Evolutionary conservation across 2,113 vertebrate species (phyloP), one percentile per base, ranked within the genome.

Genomic region (Lipophrys pholis): DNA sequence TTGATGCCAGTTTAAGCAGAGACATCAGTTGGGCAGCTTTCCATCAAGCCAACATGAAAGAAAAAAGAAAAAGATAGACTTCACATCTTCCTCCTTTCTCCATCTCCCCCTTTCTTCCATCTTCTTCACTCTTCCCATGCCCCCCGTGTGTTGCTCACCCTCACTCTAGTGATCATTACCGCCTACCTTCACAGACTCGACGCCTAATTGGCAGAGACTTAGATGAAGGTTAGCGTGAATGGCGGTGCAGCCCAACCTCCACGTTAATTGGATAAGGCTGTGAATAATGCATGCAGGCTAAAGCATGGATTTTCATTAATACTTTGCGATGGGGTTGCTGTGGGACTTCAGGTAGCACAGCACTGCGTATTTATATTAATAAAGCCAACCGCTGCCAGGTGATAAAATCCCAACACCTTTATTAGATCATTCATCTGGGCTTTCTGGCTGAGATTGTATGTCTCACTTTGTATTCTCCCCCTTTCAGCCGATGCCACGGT

Each of bases 261-360:
- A 62, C 62, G 71, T 90, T 92, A 91, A 93, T 94, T 94, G 88
- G 87, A 91, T 78, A 73, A 46, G 30, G 80, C 42, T 78, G 85
- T 93, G 91, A 94, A 94, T 93, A 93, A 93, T 93, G 79, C 68
- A 93, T 90, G 85, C 6, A 1, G 80, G 69, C 78, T 89, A 88
- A 91, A 89, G 87, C 87, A 85, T 43, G 82, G 69, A 77, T 90
- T 92, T 89, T 90, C 89, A 88, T 87, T 83, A 87, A 90, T 88
- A 75, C 60, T 75, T 67, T 73, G 64, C 83, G 48, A 78, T 65
- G 36, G 59, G 76, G 70, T 58, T 71, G 74, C 73, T 59, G 53
- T 64, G 39, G 30, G 69, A 85, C 79, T 85, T 73, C 64, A 85
- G 81, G 84, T 82, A 69, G 70, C 75, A 59, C 39, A 38, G 67